A percentile compares a stretch with the other conserved stretches of the same genome.
These are phyloP conservation scores for Adelphocoris suturalis DNA, from an alignment of 2,888 invertebrate genomes.

Conservation along the genomic window DNA sequence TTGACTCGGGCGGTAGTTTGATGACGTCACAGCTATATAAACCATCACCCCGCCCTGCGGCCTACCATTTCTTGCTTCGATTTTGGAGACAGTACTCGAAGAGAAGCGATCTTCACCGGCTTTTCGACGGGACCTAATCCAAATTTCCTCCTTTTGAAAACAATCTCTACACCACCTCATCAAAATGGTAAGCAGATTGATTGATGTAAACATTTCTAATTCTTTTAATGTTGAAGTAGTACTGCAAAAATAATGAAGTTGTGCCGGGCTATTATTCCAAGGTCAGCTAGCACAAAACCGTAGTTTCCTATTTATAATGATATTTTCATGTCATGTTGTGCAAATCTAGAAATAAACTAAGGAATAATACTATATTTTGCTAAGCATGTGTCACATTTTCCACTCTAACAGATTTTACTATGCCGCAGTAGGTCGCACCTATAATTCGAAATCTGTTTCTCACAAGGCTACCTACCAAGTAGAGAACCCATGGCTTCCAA, in stretches of 20 bases:
- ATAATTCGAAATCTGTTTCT: too few species aligned
- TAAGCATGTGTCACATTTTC: too few species aligned
- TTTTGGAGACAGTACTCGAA: background rate
- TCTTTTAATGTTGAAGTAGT: too few species aligned
- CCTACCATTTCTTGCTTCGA: background rate
- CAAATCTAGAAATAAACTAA: too few species aligned
- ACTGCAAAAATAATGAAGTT: too few species aligned
- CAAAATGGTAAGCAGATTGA: slow-evolving; percentile 24
- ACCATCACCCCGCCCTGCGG: background rate
- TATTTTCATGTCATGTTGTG: too few species aligned
- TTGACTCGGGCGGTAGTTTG: background rate
- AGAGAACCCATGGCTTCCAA: too few species aligned
- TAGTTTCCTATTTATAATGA: background rate
- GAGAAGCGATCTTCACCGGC: slow-evolving; percentile 61
- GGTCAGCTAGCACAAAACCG: background rate
- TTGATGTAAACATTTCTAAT: background rate
- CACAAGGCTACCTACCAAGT: too few species aligned
- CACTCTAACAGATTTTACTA: too few species aligned
- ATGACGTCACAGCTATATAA: slow-evolving; percentile 10
- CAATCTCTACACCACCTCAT: background rate
- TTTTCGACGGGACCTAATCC: slow-evolving; percentile 50
- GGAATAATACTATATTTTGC: too few species aligned
- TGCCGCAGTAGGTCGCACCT: too few species aligned
- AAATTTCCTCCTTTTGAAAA: background rate
- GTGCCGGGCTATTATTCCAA: background rate